Evolutionary conservation across 2,797 vertebrate genomes (phyloP).

Genomic region (Morus bassanus): DNA sequence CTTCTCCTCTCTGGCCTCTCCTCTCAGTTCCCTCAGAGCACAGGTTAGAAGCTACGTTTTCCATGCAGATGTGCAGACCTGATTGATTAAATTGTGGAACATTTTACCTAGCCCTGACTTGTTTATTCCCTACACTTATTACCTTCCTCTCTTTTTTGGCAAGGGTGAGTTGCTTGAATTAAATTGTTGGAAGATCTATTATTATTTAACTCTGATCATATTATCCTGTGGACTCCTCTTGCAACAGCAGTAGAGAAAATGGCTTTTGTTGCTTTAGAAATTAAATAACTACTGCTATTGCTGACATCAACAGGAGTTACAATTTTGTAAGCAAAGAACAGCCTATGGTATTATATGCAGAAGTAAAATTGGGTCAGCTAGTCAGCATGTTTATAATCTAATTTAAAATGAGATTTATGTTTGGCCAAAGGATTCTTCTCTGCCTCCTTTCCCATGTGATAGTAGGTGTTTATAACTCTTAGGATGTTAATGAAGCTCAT

Average conservation of each 20-base stretch:
- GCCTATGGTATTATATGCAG: background rate
- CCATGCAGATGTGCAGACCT: background rate
- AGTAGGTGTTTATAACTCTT: background rate
- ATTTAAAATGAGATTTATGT: background rate
- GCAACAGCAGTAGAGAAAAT: background rate
- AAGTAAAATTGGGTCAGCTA: constrained; percentile 1
- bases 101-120: background rate
- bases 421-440: background rate
- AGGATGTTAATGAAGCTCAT: background rate
- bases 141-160: background rate
- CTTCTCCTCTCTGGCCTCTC: background rate
- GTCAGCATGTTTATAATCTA: background rate
- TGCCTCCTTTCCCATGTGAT: background rate
- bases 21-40: background rate
- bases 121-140: background rate
- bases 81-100: background rate
- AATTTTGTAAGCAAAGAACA: background rate
- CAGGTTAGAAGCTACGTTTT: background rate
- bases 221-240: background rate
- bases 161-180: background rate
- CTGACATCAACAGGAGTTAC: background rate
- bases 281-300: background rate
- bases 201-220: background rate
- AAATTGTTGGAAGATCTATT: background rate
- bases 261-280: background rate